These are phyloP conservation scores for Octonoba sinensis DNA, from an alignment of 2,888 invertebrate genomes.

Conservation along the genomic window DNA sequence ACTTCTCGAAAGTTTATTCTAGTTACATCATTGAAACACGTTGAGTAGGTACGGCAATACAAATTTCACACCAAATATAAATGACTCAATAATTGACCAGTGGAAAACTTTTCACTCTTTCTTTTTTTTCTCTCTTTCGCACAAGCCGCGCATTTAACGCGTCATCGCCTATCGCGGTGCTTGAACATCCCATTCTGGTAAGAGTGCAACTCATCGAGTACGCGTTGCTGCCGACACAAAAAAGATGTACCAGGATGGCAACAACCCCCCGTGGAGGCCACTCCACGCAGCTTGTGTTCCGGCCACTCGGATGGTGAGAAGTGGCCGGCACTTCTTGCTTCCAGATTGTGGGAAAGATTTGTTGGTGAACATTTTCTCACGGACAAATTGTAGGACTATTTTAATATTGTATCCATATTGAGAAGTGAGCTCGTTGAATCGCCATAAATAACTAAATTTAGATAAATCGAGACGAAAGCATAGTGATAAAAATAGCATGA, in stretches of 20 bases:
- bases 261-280: constrained; percentile 13
- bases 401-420: too few species aligned
- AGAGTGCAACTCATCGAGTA: neutral
- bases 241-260: constrained; percentile 33
- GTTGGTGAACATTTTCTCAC: neutral
- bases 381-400: too few species aligned
- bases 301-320: constrained; percentile 28
- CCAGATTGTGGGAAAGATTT: constrained; percentile 29
- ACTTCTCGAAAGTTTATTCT: neutral
- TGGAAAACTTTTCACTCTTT: too few species aligned
- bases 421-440: too few species aligned
- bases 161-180: constrained; percentile 37
- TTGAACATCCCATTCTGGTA: constrained; percentile 1
- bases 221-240: neutral
- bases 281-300: constrained; percentile 13
- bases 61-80: too few species aligned
- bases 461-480: too few species aligned
- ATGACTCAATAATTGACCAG: too few species aligned
- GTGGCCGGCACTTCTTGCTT: constrained; percentile 4
- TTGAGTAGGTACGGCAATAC: too few species aligned
- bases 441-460: too few species aligned
- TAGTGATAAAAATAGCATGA: too few species aligned
- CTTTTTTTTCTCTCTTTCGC: too few species aligned
- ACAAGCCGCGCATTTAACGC: constrained; percentile 40
- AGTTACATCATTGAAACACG: neutral